Evolutionary conservation across 2,888 invertebrate genomes (phyloP), one percentile per base, ranked within the genome.

Genomic region (Ectropis crepuscularia): DNA sequence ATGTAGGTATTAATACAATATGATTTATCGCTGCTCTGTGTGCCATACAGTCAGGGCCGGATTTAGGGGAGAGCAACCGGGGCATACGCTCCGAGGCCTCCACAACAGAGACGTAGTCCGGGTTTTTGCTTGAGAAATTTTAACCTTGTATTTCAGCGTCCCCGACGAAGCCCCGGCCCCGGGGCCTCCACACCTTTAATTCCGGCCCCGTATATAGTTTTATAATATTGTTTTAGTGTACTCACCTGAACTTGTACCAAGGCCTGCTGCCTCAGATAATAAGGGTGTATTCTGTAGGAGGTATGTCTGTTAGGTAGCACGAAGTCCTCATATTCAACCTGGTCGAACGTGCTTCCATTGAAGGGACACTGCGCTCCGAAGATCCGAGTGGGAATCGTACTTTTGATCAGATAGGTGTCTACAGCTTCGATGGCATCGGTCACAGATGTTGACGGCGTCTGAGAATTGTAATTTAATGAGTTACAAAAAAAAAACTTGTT

Each of bases 251-350:
- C 76, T 70, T 81, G 83, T 51, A 92, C 75, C 5, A 86, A 69
- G 2, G 83, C 51, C 66, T 87, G 85, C 41, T 84, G 80, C 50
- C 78, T 78, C 70, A 94, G 74, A 71, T 91, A 87, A 69, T 82
- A 90, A 0, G 93, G 90, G 75, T 93, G 94, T 61, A 95, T 89
- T 45, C 92, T 87, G 69, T 94, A 94, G 0, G 84, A 84, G 47
- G 93, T 89, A 61, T 92, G 88, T 62, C 94, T 79, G 36, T 88
- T 85, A 0, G 94, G 94, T 51, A 94, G 85, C 9, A 94, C 87
- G 67, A 94, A 95, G 77, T 95, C 95, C 81, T 95, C 95, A 58
- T 93, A 93, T 63, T 86, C 84, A 0, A 90, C 76, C 72, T 93
- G 89, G 38, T 78, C 78, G 53, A 80, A 85, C 6, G 67, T 72